Base-by-base conservation (phyloP, 2,797 vertebrate genomes). In the Sebastes iracundus region DNA sequence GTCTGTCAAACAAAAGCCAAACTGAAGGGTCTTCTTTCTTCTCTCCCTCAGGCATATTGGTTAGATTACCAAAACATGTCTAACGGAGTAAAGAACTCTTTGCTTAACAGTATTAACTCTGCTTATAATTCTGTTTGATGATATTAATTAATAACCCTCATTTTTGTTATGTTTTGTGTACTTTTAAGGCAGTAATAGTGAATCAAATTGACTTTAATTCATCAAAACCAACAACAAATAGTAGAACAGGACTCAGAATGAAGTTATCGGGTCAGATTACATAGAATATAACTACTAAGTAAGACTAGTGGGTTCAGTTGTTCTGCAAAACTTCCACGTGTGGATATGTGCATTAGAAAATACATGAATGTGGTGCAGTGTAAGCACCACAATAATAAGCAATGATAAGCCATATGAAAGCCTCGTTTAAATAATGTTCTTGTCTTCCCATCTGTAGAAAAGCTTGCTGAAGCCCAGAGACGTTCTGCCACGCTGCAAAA, bases 391-490 rank as follows among this genome's bases (percentile, higher is more conserved):
- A 32, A 33, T 20, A 58, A 12, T 27, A 28, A 59, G 20, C 23
- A 75, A 7, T 49, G 1, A 22, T 0, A 61, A 10, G 14, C 33
- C 16, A 12, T 28, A 22, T 1, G 35, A 61, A 63, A 38, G 12
- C 32, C 10, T 30, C 6, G 7, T 72, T 53, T 7, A 23, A 11
- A 30, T 32, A 0, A 16, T 71, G 7, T 27, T 71, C 11, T 62
- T 5, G 2, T 73, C 49, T 53, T 62, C 28, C 55, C 30, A 0
- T 6, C n/a, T 86, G 20, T 64, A 99, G 98, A 99, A 90, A 99
- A 99, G 90, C 96, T 99, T 2, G 98, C 98, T 2, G 98, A 99
- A 83, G 98, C 98, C 18, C 98, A 99, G 93, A 96, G 98, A 52
- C 95, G 97, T 46, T 99, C 96, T 79, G 98, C 97, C 1, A 99